These are phyloP conservation scores for Chrysemys picta DNA, from an alignment of 2,113 vertebrate genomes.

Conservation along the genomic window DNA sequence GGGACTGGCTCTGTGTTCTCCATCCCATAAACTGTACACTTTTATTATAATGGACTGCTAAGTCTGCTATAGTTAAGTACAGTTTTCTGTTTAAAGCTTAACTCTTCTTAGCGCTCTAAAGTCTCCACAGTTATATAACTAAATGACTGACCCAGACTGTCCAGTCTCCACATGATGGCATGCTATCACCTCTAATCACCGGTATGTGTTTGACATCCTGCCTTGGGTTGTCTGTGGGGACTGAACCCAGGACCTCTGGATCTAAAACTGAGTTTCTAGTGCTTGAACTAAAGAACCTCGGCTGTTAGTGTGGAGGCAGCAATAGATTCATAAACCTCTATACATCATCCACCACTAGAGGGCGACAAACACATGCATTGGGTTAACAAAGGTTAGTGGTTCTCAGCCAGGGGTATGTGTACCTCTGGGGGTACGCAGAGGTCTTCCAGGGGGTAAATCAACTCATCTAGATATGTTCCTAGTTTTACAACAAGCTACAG, in stretches of 20 bases:
- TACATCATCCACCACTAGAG: neutral
- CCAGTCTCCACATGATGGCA: neutral
- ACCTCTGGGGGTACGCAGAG: too few relatives aligned
- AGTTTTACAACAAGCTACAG: too few relatives aligned
- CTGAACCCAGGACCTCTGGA: neutral
- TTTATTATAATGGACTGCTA: neutral
- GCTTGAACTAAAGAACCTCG: neutral
- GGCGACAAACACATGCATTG: neutral
- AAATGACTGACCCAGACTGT: neutral
- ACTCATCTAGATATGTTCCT: too few relatives aligned
- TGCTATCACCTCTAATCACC: neutral
- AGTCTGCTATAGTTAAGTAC: neutral
- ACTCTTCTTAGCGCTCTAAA: neutral
- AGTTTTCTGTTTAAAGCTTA: neutral
- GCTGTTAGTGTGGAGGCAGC: accelerated
- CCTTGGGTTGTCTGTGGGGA: neutral
- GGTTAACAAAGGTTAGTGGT: neutral
- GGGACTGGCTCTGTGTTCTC: neutral
- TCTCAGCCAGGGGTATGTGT: too few relatives aligned
- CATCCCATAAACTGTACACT: accelerated
- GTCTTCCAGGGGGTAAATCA: too few relatives aligned
- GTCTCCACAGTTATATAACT: neutral
- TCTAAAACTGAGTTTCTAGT: neutral
- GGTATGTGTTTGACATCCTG: neutral
- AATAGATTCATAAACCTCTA: neutral